Evolutionary conservation across 2,113 vertebrate genomes (phyloP).

Genomic region (Spea bombifrons): DNA sequence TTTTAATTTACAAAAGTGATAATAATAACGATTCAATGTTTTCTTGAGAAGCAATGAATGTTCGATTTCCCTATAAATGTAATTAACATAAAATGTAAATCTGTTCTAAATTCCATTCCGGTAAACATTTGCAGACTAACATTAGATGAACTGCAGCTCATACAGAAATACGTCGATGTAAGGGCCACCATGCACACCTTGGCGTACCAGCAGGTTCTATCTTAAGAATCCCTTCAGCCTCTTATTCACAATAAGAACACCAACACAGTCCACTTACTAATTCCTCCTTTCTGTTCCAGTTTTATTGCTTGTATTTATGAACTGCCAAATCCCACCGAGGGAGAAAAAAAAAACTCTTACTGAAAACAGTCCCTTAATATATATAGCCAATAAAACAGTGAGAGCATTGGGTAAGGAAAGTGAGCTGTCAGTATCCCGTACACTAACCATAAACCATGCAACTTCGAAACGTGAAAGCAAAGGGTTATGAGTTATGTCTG

Average conservation of each 20-base stretch:
- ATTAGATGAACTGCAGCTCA: no score
- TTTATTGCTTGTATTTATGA: conserved; percentile 47
- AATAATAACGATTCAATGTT: no score
- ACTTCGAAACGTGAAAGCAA: conserved; percentile 10
- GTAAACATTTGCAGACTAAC: no score
- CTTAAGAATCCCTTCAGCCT: conserved; percentile 3
- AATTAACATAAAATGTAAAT: no score
- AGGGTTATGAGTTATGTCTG: conserved; percentile 29
- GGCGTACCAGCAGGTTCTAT: conserved; percentile 8
- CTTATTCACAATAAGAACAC: conserved; percentile 19
- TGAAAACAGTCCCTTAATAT: conserved; percentile 41
- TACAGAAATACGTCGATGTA: neutral
- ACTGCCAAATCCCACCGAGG: conserved; percentile 37
- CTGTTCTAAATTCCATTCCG: no score
- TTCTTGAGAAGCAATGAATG: no score
- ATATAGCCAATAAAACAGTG: conserved; percentile 32
- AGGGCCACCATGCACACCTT: neutral
- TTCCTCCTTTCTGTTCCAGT: conserved; percentile 31
- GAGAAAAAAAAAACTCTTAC: conserved; percentile 8
- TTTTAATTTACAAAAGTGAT: no score
- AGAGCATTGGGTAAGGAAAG: conserved; percentile 19
- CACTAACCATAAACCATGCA: conserved; percentile 25
- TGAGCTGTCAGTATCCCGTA: conserved; percentile 31
- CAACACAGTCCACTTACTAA: conserved; percentile 17
- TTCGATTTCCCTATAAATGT: no score